Base-by-base conservation (phyloP, 2,113 vertebrate genomes). In the Apodemus sylvaticus region DNA sequence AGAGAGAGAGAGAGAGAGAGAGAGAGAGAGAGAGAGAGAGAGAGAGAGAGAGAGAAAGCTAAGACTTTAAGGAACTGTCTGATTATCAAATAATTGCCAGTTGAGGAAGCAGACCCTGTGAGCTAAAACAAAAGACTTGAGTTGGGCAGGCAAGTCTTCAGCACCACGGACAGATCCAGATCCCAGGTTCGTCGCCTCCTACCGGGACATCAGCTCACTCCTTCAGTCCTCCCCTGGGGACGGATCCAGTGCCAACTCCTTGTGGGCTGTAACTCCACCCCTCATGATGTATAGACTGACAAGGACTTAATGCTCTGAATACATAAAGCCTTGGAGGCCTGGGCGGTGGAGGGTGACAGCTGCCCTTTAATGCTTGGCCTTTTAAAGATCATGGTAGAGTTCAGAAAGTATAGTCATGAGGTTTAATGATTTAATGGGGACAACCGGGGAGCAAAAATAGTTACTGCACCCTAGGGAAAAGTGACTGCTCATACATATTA, bases 341-440 rank as follows among this genome's bases (percentile, higher is more conserved):
- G 98, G 98, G 98, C 98, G 98, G 97, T 98, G 98, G 97, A 99
- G 98, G 98, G 98, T 98, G 98, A 98, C 98, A 98, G 98, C 98
- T 99, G 98, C 98, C 99, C 99, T 99, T 99, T 99, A 98, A 98
- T 98, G 98, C 98, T 98, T 98, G 98, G 98, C 99, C 99, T 99
- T 99, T 99, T 98, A 98, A 99, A 99, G 99, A 99, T 99, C 99
- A 99, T 99, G 99, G 99, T 99, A 99, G 99, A 99, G 98, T 99
- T 99, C 99, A 99, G 99, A 99, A 99, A 99, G 99, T 98, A 99
- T 98, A 98, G 98, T 99, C 98, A 98, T 99, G 98, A 98, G 98
- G 98, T 98, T 99, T 99, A 99, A 99, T 99, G 99, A 99, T 99
- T 99, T 99, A 99, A 99, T 99, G 98, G 99, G 99, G 98, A 98